phyloP scores from a whole-genome alignment of 23 tunicate species.

The Corella eumyota region DNA sequence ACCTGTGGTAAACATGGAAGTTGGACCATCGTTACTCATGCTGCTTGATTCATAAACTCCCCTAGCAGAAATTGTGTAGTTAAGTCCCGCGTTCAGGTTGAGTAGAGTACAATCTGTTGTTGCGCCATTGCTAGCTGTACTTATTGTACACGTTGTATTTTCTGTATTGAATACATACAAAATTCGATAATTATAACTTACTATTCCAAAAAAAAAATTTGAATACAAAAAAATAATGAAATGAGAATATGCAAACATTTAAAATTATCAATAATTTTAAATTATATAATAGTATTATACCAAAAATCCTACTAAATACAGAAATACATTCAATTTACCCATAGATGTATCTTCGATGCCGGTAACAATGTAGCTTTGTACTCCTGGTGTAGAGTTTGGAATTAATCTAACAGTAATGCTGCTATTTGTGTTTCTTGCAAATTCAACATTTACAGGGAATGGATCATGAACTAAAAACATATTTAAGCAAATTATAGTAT shows the following conservation, averaged over 20 bases:
- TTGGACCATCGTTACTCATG: not conserved
- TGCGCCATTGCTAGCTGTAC: not conserved
- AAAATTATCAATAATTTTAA: not conserved
- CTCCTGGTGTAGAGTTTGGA: not conserved
- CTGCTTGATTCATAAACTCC: slow-evolving; percentile 7
- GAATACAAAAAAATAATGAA: too few species aligned
- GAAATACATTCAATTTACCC: not conserved
- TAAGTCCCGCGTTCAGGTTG: not conserved
- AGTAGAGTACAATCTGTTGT: too few species aligned
- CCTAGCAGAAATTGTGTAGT: not conserved
- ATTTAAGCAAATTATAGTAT: too few species aligned
- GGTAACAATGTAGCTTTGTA: not conserved
- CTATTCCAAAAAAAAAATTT: too few species aligned
- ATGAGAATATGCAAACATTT: too few species aligned
- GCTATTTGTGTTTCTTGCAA: not conserved
- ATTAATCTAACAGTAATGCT: too few species aligned
- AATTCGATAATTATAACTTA: too few species aligned
- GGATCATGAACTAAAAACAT: slow-evolving; percentile 12
- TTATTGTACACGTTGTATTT: too few species aligned
- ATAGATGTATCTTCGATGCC: not conserved
- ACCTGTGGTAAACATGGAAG: not conserved
- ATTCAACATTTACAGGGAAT: not conserved
- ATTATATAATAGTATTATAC: not conserved
- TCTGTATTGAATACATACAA: too few species aligned
- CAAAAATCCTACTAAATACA: not conserved